phyloP scores from a whole-genome alignment of 2,113 vertebrate genomes.

The Trematocara variabile region DNA sequence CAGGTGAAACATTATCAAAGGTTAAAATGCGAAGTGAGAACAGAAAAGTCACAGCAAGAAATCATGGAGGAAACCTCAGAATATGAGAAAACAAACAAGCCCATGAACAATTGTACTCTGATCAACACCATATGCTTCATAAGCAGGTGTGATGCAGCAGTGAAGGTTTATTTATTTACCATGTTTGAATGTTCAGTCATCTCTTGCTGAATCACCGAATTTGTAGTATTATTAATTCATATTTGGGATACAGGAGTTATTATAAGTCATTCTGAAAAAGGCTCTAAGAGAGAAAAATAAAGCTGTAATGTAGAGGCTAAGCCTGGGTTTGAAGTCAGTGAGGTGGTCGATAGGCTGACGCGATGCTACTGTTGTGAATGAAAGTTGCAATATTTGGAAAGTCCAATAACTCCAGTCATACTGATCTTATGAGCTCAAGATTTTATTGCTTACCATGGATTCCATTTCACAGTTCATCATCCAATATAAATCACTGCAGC shows the following conservation, averaged over 20 bases:
- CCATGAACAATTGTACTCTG: accelerated
- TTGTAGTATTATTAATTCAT: neutral
- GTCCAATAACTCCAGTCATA: neutral
- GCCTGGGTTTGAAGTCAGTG: accelerated
- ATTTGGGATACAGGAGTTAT: accelerated
- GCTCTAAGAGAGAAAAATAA: neutral
- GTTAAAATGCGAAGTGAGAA: neutral
- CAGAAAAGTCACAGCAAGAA: neutral
- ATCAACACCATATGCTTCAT: accelerated
- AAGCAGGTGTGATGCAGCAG: neutral
- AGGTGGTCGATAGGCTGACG: accelerated
- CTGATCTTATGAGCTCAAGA: neutral
- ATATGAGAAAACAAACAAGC: accelerated
- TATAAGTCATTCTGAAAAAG: neutral
- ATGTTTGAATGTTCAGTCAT: neutral
- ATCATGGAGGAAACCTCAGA: accelerated
- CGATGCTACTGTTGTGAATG: neutral
- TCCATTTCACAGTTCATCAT: neutral
- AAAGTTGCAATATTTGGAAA: neutral
- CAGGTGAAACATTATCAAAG: accelerated
- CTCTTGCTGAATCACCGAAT: accelerated
- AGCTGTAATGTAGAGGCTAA: neutral
- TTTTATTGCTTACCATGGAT: accelerated
- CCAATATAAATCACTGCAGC: neutral
- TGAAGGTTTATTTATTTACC: accelerated